Evolutionary conservation across 2,888 invertebrate genomes (phyloP), one percentile per base, ranked within the genome.

Genomic region (Calameuta filiformis): DNA sequence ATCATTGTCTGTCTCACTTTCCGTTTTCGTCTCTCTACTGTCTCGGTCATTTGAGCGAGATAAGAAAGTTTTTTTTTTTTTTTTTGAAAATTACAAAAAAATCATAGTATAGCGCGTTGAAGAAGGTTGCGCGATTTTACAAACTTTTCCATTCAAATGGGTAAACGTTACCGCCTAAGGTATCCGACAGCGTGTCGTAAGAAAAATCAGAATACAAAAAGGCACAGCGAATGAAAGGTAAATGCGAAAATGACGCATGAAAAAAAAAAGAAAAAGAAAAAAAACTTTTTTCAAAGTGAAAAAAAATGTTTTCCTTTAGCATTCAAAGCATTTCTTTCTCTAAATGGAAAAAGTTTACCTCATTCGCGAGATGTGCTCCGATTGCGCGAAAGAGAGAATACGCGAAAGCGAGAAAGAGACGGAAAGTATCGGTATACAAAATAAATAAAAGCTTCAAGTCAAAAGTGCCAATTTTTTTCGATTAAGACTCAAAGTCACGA

Each of bases 31-130:
- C 40, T 9, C 4, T 40, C 40, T 23, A 15, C 40, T 6, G 40
- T 56, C 40, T 56, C 1, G 1, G 6, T 40, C 23, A 40, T 4
- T 40, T 1, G 15, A 15, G 40, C 40, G 23, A 56, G 23, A 56
- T 23, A 56, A 56, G 68, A 77, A 84, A 84, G 80, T 84, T 83
- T 31, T 33, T 33, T n/a, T n/a, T 33, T 33, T 33, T 33, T 73
- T 12, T 74, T 69, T 76, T 81, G 78, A 82, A 83, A 85, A 84
- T 81, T 73, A 68, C 75, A 73, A 75, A 78, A 78, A 78, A 79
- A 37, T 77, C 33, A 74, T 73, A 79, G 9, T 56, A 56, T 73
- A 80, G 73, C 74, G 34, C 77, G 76, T 77, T 76, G 80, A 80
- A 79, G 78, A 77, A 78, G 79, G 69, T 77, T 73, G 69, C 35